Evolutionary conservation across 2,888 invertebrate genomes (phyloP).

Genomic region (Pedicia rivosa): DNA sequence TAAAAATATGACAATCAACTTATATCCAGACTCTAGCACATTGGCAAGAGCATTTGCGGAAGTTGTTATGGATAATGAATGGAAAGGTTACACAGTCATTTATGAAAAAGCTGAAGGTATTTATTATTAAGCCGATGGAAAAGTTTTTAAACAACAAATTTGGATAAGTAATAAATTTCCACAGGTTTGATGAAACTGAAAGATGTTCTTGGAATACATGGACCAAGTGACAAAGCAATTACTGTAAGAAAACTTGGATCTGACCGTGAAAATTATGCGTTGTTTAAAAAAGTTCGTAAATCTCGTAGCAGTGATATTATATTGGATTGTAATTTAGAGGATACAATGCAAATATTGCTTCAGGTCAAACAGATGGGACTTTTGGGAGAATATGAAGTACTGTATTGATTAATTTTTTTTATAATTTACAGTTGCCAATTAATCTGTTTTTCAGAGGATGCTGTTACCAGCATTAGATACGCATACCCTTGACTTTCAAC

Average conservation of each 20-base stretch:
- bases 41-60: constrained; percentile 54
- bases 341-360: constrained; percentile 43
- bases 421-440: no score
- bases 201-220: constrained; percentile 58
- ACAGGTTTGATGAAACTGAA: constrained; percentile 49
- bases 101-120: constrained; percentile 75
- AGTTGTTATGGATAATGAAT: constrained; percentile 54
- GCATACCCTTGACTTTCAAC: constrained; percentile 32
- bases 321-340: constrained; percentile 56
- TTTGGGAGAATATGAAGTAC: constrained; percentile 51
- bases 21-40: constrained; percentile 49
- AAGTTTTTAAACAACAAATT: no score
- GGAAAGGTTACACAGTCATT: constrained; percentile 66
- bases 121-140: no score
- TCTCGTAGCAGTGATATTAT: constrained; percentile 56
- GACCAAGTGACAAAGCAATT: constrained; percentile 47
- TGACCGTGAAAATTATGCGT: constrained; percentile 38
- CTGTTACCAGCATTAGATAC: constrained; percentile 34
- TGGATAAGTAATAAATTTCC: no score
- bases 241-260: constrained; percentile 49
- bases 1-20: constrained; percentile 42
- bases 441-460: constrained; percentile 46
- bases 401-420: no score
- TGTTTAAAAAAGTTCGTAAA: constrained; percentile 58
- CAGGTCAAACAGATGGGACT: constrained; percentile 72